Percentiles rank a stretch among this genome's conserved stretches.
Conservation (phyloP, 64 coral and sea anemone genomes). For the Hydrozoanthus tunicans region DNA sequence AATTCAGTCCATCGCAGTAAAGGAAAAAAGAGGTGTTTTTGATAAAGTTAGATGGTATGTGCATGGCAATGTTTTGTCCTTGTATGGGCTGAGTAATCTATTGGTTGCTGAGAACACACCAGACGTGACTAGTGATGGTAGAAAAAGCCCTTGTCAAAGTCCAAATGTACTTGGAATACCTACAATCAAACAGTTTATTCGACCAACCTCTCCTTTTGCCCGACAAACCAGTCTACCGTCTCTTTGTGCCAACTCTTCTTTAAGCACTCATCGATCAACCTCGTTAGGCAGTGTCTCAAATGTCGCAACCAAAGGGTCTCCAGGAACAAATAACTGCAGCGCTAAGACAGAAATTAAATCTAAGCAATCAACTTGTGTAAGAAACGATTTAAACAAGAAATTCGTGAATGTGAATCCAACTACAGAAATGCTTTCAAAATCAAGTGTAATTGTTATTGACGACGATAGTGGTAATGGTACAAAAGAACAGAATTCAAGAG, state of each 20-base stretch:
- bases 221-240: not conserved
- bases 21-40: constrained; percentile 76
- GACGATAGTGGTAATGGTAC: constrained; percentile 13
- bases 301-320: not conserved
- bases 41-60: constrained; percentile 85
- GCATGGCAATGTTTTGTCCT: constrained; percentile 57
- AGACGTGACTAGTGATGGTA: constrained; percentile 37
- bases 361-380: not conserved
- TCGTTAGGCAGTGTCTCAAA: not conserved
- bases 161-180: constrained; percentile 45
- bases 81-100: constrained; percentile 42
- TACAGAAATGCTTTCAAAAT: constrained; percentile 38
- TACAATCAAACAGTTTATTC: constrained; percentile 42
- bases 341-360: not conserved
- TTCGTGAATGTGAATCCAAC: not conserved
- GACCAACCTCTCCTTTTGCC: constrained; percentile 11
- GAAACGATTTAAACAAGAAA: constrained; percentile 13
- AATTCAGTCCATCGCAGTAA: constrained; percentile 85
- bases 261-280: not conserved
- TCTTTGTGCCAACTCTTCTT: not conserved
- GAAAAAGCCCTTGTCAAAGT: constrained; percentile 48
- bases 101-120: constrained; percentile 7
- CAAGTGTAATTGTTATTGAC: constrained; percentile 47
- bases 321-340: not conserved
- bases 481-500: not conserved